Base-by-base conservation (phyloP, 2,797 vertebrate genomes). In the Merluccius polli region DNA sequence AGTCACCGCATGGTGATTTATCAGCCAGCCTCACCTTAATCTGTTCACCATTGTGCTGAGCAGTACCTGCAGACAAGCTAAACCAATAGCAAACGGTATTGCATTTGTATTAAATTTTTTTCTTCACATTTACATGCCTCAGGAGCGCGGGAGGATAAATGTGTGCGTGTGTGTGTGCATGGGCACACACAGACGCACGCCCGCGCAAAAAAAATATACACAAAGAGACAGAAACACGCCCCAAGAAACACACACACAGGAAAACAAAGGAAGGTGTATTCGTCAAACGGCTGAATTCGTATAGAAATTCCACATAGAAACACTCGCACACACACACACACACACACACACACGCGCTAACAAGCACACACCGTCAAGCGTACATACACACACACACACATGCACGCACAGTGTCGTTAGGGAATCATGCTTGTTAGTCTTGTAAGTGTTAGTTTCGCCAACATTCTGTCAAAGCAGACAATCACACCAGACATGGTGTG, bases 381-480 rank as follows among this genome's bases (percentile, higher is more conserved):
- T 32, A 31, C 11, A 36, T 73, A 65, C 77, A 76, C 33, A 81
- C 68, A 70, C 77, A 77, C 76, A 75, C 24, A 71, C 72, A 79
- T 38, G 48, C 72, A 72, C 59, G 72, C 32, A 63, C 70, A 69
- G 71, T 12, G 74, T 87, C 87, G 85, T 77, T 72, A 81, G 35
- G 86, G 78, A 85, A 85, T 81, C 72, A 85, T 76, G 87, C 89
- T 90, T 87, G 87, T 90, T 92, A 90, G 88, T 79, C 89, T 79
- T 90, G 88, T 87, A 89, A 84, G 87, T 81, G 86, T 87, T 89
- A 84, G 80, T 81, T 87, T 88, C 75, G 86, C 85, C 88, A 90
- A 86, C 87, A 91, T 90, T 90, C 89, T 91, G 91, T 89, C 88
- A 87, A 85, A 89, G 84, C 87, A 86, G 85, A 88, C 79, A 87